Evolutionary conservation across 2,797 vertebrate species (phyloP).

Genomic region (Malacoctenus gilli): DNA sequence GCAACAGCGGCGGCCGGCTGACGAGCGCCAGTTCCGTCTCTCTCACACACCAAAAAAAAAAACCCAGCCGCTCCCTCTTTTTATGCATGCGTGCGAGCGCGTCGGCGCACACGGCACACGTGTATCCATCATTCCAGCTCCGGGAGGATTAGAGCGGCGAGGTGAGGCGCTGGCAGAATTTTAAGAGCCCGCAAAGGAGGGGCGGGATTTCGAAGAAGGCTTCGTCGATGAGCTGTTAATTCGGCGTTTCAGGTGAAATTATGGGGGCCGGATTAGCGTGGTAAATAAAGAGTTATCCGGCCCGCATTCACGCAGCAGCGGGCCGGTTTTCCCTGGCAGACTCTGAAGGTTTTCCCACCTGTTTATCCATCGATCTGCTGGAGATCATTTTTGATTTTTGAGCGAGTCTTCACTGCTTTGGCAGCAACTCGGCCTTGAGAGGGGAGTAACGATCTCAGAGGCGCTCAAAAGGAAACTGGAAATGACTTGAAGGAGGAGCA

Average conservation of each 20-base stretch:
- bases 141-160: slow-evolving; percentile 67
- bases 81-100: slow-evolving; percentile 31
- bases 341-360: slow-evolving; percentile 2
- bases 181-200: slow-evolving; percentile 53
- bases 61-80: slow-evolving; percentile 49
- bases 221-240: slow-evolving; percentile 61
- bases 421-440: slow-evolving; percentile 1
- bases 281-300: slow-evolving; percentile 11
- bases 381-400: not conserved
- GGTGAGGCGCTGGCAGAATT: slow-evolving; percentile 67
- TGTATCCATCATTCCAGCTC: slow-evolving; percentile 61
- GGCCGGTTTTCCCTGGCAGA: slow-evolving; percentile 8
- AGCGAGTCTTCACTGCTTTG: slow-evolving; percentile 1
- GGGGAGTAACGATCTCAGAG: not conserved
- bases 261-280: slow-evolving; percentile 43
- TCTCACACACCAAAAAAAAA: slow-evolving; percentile 51
- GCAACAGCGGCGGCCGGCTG: too few relatives aligned
- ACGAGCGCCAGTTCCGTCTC: slow-evolving; percentile 48
- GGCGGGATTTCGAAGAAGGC: slow-evolving; percentile 46
- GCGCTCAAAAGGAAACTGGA: slow-evolving; percentile 6
- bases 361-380: slow-evolving; percentile 10
- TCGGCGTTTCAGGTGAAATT: slow-evolving; percentile 42
- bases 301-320: slow-evolving; percentile 13
- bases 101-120: slow-evolving; percentile 17
- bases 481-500: slow-evolving; percentile 1